A percentile compares a stretch with the other conserved stretches of the same genome.
Conservation (phyloP, 1,140 invertebrate genomes). For the Notospermus geniculatus region DNA sequence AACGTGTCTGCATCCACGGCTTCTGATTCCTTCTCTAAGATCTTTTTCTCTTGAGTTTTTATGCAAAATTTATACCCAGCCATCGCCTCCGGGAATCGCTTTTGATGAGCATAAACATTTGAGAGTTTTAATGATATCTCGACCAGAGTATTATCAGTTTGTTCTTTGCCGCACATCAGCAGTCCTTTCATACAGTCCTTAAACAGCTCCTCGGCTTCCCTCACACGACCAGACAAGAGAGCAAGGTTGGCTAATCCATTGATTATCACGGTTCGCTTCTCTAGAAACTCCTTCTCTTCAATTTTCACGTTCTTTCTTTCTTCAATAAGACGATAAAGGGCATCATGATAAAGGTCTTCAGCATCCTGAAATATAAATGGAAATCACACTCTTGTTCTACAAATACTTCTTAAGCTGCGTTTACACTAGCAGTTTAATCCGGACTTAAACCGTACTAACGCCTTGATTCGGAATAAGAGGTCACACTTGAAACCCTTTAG, state of each 20-base stretch:
- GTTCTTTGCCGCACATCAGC: conserved; percentile 64
- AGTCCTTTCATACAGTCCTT: conserved; percentile 74
- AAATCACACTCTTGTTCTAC: too few species aligned
- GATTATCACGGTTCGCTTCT: conserved; percentile 81
- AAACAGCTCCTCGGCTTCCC: conserved; percentile 83
- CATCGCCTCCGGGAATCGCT: conserved; percentile 68
- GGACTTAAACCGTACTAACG: too few species aligned
- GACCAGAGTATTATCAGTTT: conserved; percentile 74
- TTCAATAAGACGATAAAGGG: conserved; percentile 31
- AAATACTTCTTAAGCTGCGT: too few species aligned
- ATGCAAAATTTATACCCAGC: conserved; percentile 76
- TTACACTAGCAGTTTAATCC: too few species aligned
- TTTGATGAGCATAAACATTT: conserved; percentile 60
- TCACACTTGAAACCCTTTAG: too few species aligned
- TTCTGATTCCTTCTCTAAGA: conserved; percentile 41
- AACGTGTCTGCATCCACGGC: conserved; percentile 62
- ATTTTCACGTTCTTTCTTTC: conserved; percentile 31
- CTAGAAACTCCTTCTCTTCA: conserved; percentile 34
- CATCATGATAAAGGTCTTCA: conserved; percentile 42
- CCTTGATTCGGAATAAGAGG: too few species aligned
- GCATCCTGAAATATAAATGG: conserved; percentile 24
- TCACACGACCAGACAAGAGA: conserved; percentile 69
- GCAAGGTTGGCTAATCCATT: conserved; percentile 89
- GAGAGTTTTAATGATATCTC: conserved; percentile 69
- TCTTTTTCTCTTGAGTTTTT: conserved; percentile 64